Base-by-base conservation (phyloP, 2,797 vertebrate genomes). In the Benthosema pterotum region DNA sequence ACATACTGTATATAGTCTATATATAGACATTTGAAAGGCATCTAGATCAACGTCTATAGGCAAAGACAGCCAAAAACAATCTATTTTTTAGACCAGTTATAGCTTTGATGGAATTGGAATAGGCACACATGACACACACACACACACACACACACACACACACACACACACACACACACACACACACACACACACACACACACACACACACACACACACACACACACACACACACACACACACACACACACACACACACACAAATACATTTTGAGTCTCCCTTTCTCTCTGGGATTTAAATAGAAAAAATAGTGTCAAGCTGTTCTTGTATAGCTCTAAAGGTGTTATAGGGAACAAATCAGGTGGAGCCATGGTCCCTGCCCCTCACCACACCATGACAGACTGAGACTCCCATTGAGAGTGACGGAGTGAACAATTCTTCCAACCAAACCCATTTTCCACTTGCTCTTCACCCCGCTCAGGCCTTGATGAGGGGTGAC, bases 361-460 rank as follows among this genome's bases (percentile, higher is more conserved):
- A 49, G 42, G 42, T 52, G 52, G 69, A 67, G 57, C 57, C 52
- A 46, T 4, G 70, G 74, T 51, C 80, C 67, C 73, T 71, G 11
- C 43, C 62, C 67, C 58, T 72, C 63, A 76, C 78, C 78, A 17
- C 56, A 48, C 22, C 22, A 71, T 66, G 71, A 81, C 67, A 66
- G 79, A 77, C 63, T 48, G 43, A 56, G 51, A 71, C 3, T 38
- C 57, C 48, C 63, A 81, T 84, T 62, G 76, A 74, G 77, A 80
- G 59, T 59, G 68, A 80, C 61, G 65, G 67, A 48, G 54, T 65
- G 67, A 83, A 80, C 63, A 71, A 13, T 18, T 13, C 53, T 45
- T 13, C 38, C 38, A 52, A 69, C 68, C 58, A 56, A 66, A 60
- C 14, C n/a, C 52, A 13, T 38, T 64, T 74, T 61, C 52, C 22